Base-by-base conservation (phyloP, 2,797 vertebrate species). In the Gambusia yucatana region DNA sequence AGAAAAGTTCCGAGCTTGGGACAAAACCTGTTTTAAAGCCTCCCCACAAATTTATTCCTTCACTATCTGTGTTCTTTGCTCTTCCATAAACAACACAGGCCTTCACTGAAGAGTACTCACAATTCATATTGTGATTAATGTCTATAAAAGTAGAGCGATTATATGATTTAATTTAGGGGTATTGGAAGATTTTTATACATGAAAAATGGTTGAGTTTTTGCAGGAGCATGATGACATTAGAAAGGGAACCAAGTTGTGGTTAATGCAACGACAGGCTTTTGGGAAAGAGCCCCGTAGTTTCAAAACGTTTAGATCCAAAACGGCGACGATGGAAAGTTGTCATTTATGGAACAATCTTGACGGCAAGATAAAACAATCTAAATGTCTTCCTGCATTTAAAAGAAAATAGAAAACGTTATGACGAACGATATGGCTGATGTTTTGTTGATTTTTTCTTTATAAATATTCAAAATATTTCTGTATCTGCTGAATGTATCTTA, bases 201-300 rank as follows among this genome's bases (percentile, higher is more conserved):
- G 20, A 63, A 63, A 36, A 39, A 63, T 17, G 3, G 65, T 63
- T 85, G 65, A n/a, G 47, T 78, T 61, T 85, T 83, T 77, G 87
- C 88, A 82, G 88, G 79, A 92, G 78, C 9, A 88, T 89, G 48
- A 52, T 52, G 87, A 89, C 90, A 30, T 30, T 76, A 82, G 92
- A 89, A 85, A 84, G 93, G 88, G 86, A 87, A 91, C 36, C 89
- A 74, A 88, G 82, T 75, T 14, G 17, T 82, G 73, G 82, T 87
- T 91, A 92, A 93, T 91, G 90, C 92, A 91, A 91, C 89, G 77
- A 77, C 87, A 76, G 0, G 87, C 90, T 87, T 90, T 89, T 78
- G 81, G 87, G 89, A 90, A 28, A 59, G 44, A 72, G 78, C 82
- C 87, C 88, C 89, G 86, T 4, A 28, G 11, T n/a, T 52, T 52